Evolutionary conservation across 2,797 vertebrate species (phyloP), one percentile per base, ranked within the genome.

Genomic region (Simalia tracyae): DNA sequence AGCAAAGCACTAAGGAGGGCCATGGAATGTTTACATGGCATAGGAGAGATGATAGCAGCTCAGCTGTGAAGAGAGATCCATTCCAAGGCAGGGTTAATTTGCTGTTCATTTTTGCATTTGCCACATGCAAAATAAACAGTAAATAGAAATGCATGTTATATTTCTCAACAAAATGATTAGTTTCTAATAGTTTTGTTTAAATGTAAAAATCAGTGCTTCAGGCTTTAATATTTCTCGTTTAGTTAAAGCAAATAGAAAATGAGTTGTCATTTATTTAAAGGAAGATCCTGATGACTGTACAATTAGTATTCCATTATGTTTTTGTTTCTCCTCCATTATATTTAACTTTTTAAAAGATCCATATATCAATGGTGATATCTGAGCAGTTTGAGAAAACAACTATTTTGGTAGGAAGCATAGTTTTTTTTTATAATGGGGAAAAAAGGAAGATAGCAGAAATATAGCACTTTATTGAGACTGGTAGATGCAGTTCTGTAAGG

Each of bases 81-180:
- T 97, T 97, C 96, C 95, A 97, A 96, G 84, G 93, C 96, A 97
- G 96, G 97, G 97, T 97, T 97, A 97, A 98, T 97, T 97, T 26
- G 46, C 95, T 97, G 97, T 97, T 98, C 97, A 96, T 97, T 97
- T 97, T 93, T 97, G 96, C 96, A 91, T 97, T 96, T 97, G 94
- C 95, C 96, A 96, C 56, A 97, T 97, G 96, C 93, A 91, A 96
- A 97, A 97, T 97, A 97, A 97, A 97, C 97, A 97, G 96, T 95
- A 96, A 96, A 96, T 96, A 96, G 96, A 97, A 96, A 97, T 97
- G 96, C 96, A 96, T 97, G 96, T 97, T 97, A 97, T 97, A 98
- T 98, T 98, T 98, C 97, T 97, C 97, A 97, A 97, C 96, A 95
- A 97, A 97, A 97, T 97, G 97, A 94, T 96, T 97, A 97, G 95